phyloP scores from a whole-genome alignment of 2,888 invertebrate genomes.

The Tholera decimalis region DNA sequence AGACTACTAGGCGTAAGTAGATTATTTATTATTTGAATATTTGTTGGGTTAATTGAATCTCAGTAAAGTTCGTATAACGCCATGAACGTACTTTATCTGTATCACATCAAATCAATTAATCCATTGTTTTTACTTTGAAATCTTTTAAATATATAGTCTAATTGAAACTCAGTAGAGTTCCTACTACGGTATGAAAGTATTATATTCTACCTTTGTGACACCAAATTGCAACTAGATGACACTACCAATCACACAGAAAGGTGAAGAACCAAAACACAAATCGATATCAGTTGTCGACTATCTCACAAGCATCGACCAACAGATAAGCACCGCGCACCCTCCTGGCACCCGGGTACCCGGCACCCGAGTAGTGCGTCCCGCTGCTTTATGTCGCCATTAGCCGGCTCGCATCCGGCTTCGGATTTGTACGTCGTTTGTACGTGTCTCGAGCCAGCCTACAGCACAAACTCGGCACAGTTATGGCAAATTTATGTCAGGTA shows the following conservation, averaged over 20 bases:
- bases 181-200: background rate
- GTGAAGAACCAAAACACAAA: conserved; percentile 55
- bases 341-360: conserved; percentile 58
- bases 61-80: too few relatives aligned
- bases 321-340: conserved; percentile 78
- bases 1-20: too few relatives aligned
- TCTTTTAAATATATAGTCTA: too few relatives aligned
- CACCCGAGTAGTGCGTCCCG: conserved; percentile 77
- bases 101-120: too few relatives aligned
- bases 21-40: too few relatives aligned
- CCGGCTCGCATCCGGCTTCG: conserved; percentile 79
- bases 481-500: conserved; percentile 91
- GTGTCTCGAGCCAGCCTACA: conserved; percentile 81
- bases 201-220: background rate
- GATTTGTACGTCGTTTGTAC: conserved; percentile 86
- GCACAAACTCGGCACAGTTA: conserved; percentile 85
- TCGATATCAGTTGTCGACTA: conserved; percentile 69
- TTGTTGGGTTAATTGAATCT: too few relatives aligned
- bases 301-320: conserved; percentile 74
- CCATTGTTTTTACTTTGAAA: too few relatives aligned
- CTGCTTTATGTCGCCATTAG: conserved; percentile 85
- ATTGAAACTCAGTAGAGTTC: background rate
- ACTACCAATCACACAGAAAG: background rate
- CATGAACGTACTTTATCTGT: too few relatives aligned
- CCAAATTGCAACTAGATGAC: background rate